Evolutionary conservation across 2,797 vertebrate genomes (phyloP).

Genomic region (Galagoides demidoff): DNA sequence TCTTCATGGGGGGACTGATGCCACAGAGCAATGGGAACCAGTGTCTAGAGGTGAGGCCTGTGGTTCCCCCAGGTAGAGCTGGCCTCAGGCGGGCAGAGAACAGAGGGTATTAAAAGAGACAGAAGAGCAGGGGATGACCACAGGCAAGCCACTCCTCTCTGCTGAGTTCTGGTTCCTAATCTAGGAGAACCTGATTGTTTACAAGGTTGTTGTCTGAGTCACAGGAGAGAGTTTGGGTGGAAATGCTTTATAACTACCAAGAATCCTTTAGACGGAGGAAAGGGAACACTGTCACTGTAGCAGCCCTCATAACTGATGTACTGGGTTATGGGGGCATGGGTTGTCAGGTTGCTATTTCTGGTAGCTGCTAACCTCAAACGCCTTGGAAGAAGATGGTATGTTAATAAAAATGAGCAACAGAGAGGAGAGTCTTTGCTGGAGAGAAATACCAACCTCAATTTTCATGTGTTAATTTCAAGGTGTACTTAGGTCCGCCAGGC

Average conservation of each 20-base stretch:
- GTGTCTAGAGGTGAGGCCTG: neutral
- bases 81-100: neutral
- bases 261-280: neutral
- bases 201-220: neutral
- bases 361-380: neutral
- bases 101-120: neutral
- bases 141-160: too few species aligned
- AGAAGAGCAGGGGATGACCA: neutral
- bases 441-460: neutral
- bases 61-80: neutral
- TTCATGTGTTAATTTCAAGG: neutral
- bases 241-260: neutral
- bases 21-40: neutral
- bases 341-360: neutral
- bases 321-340: neutral
- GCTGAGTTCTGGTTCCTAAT: neutral
- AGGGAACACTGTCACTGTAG: neutral
- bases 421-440: neutral
- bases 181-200: neutral
- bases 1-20: neutral
- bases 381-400: neutral
- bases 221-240: neutral
- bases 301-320: neutral
- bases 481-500: neutral
- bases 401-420: neutral